Evolutionary conservation across 64 coral and sea anemone species (phyloP), one percentile per base, ranked within the genome.

Genomic region (Cladopsammia gracilis): DNA sequence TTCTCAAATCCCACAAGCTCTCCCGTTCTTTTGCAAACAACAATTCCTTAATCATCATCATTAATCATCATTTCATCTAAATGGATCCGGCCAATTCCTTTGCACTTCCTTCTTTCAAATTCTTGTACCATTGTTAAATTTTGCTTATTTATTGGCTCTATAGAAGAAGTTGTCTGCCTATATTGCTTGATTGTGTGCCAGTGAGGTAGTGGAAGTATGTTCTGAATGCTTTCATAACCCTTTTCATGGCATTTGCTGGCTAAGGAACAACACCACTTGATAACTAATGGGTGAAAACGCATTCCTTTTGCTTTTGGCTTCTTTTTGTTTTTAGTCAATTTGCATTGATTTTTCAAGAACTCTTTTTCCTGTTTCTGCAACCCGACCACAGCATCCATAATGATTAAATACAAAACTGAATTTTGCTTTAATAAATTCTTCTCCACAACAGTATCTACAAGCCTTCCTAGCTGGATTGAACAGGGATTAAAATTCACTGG

Each of bases 251-350:
- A 56, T 11, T 53, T 53, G 70, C 71, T 88, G 3, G 71, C 86
- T 20, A 88, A 76, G 9, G 86, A 57, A 60, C 86, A 88, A 44
- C 86, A 75, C 86, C 70, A 88, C n/a, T 88, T 88, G 9, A 88
- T 88, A 19, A 88, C 86, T 13, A 88, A 53, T 16, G 70, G 86
- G 23, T 88, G 86, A 16, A 56, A 88, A 19, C 69, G 57, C 53
- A 76, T 88, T 75, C 86, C 70, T 73, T 88, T 74, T 16, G 86
- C 70, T 43, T 48, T 56, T 62, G 70, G 70, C 26, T 18, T 75
- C 6, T 76, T 60, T 74, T 75, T 74, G 20, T 56, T 73, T 42
- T 15, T 72, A 11, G 86, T 88, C 51, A 88, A 18, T 53, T 88
- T 88, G 47, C 51, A 4, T 5, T 54, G 48, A 52, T 23, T 88